Percentiles rank a stretch among this genome's conserved stretches.
Evolutionary conservation across 1,140 invertebrate species (phyloP).

Genomic region (Cephus cinctus): DNA sequence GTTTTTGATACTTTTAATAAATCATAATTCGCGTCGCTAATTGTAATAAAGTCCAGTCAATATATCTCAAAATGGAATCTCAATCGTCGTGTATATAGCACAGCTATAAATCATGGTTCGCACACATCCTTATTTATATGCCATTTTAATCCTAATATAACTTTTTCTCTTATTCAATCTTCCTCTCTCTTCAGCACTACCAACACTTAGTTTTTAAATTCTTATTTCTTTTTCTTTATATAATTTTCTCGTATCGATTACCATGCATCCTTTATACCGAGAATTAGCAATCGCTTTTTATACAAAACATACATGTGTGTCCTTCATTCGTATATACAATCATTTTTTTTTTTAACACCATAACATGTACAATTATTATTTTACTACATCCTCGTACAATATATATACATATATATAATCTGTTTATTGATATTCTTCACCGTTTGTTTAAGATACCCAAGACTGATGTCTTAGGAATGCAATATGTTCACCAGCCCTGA

Average conservation of each 20-base stretch:
- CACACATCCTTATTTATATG: slow-evolving; percentile 23
- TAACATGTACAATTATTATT: neutral
- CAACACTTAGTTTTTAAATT: neutral
- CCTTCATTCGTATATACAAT: too few relatives aligned
- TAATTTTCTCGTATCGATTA: neutral
- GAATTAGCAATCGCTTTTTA: neutral
- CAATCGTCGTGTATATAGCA: slow-evolving; percentile 8
- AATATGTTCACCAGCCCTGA: neutral
- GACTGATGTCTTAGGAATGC: neutral
- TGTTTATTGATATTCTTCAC: too few relatives aligned
- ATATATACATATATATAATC: too few relatives aligned
- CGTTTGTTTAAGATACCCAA: too few relatives aligned
- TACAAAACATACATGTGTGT: too few relatives aligned
- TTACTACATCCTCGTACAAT: too few relatives aligned
- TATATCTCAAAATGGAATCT: slow-evolving; percentile 6
- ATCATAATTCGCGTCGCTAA: slow-evolving; percentile 12
- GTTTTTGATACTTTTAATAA: slow-evolving; percentile 30
- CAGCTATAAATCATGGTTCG: slow-evolving; percentile 12
- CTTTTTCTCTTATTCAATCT: neutral
- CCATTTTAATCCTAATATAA: slow-evolving; percentile 11
- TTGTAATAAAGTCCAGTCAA: too few relatives aligned
- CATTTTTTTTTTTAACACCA: neutral
- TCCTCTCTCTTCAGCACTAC: neutral
- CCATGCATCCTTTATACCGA: neutral
- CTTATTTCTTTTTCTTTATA: slow-evolving; percentile 13